Evolutionary conservation across 1,140 invertebrate genomes (phyloP), one percentile per base, ranked within the genome.

Genomic region (Trichoplusia ni): DNA sequence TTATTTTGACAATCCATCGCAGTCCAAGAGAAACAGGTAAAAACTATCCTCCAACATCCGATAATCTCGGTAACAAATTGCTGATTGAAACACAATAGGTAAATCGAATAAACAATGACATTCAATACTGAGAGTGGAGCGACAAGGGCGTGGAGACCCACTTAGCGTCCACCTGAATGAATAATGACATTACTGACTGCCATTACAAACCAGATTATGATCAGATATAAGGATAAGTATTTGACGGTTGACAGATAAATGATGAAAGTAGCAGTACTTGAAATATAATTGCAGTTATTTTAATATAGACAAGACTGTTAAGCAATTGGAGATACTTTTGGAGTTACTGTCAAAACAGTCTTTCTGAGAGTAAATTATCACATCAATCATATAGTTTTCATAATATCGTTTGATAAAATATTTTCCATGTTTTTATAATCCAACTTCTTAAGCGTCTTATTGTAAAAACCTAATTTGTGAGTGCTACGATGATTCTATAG

Each of bases 81-180:
- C 14, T 69, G 74, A 80, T 79, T 77, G 72, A 54, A 58, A 71
- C 42, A 77, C 67, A 71, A 73, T 69, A 70, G 61, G 23, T 31
- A 38, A 75, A 75, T 72, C 75, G 69, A 72, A 81, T 77, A 69
- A 71, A 78, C 73, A 81, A 79, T 81, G 77, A 71, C 71, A 77
- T 77, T 83, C 72, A 73, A 78, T 77, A 75, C 69, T 66, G 61
- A 64, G 62, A 73, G 46, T 66, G 64, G 63, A 37, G 13, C 60
- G 71, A 64, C 58, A 44, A 46, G 60, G 73, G 40, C 21, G 9
- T 65, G 33, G 63, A 62, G 61, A 56, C 60, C 35, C 35, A 38
- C 4, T 56, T 61, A 59, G 38, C 47, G 27, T n/a, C 42, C 19
- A 37, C 37, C 21, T 61, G 27, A 65, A 65, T 56, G 31, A 58